Conservation (phyloP, 2,888 invertebrate species). For the Amaurobius ferox region DNA sequence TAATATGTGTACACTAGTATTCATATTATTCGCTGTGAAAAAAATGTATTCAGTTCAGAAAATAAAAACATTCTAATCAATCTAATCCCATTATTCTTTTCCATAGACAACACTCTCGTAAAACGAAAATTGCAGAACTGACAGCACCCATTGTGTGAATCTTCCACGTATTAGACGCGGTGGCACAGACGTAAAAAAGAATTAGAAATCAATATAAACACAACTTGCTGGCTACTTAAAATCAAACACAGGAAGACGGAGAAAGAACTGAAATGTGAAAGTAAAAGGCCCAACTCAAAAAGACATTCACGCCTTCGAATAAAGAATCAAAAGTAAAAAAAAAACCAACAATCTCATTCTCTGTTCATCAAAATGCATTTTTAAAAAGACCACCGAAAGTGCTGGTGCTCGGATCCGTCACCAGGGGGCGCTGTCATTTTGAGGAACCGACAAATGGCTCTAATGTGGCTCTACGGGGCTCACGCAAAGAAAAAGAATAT, state of each 20-base stretch:
- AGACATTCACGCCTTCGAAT: background rate
- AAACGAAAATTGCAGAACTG: no score
- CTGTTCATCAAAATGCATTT: constrained; percentile 26
- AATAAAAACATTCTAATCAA: no score
- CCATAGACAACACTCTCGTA: no score
- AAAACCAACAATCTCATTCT: constrained; percentile 37
- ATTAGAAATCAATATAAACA: background rate
- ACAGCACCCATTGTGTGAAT: background rate
- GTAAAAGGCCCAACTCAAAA: background rate
- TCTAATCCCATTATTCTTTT: no score
- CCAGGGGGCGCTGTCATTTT: constrained; percentile 48
- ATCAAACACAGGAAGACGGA: background rate
- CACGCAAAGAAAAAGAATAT: constrained; percentile 56
- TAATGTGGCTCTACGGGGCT: constrained; percentile 60
- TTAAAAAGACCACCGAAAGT: constrained; percentile 59
- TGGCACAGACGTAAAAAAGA: background rate
- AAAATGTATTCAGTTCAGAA: no score
- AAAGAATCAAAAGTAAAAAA: constrained; percentile 7
- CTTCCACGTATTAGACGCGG: background rate
- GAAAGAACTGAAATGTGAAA: background rate
- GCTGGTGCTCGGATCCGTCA: constrained; percentile 47
- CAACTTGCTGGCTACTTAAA: background rate
- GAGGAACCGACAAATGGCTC: constrained; percentile 66
- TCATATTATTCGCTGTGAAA: no score
- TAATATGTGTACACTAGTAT: no score